Conservation (phyloP, 2,113 vertebrate genomes). For the Lanius ludovicianus region DNA sequence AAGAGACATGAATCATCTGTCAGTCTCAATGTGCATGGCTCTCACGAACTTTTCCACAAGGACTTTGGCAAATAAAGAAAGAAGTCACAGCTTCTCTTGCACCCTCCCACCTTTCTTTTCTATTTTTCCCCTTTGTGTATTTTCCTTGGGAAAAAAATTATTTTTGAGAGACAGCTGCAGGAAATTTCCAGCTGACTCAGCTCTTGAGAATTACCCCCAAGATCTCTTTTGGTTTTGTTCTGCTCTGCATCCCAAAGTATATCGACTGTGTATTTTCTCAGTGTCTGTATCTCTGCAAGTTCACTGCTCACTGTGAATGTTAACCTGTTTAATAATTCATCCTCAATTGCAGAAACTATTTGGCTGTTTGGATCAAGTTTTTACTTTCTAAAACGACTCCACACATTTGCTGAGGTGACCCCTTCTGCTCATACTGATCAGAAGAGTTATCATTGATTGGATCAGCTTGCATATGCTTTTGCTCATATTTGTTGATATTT, state of each 20-base stretch:
- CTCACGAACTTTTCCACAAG: background rate
- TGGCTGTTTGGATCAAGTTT: background rate
- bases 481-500: background rate
- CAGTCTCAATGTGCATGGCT: background rate
- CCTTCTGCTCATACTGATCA: background rate
- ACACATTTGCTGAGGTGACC: background rate
- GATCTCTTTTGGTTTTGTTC: background rate
- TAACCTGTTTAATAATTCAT: constrained; percentile 5
- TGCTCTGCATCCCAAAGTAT: background rate
- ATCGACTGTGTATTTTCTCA: background rate
- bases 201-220: background rate
- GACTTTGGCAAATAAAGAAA: background rate
- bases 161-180: background rate
- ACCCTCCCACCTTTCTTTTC: background rate
- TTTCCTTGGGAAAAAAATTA: background rate
- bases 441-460: background rate
- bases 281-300: background rate
- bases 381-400: background rate
- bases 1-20: background rate
- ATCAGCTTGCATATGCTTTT: background rate
- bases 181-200: constrained; percentile 1
- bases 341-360: background rate
- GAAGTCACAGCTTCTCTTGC: background rate
- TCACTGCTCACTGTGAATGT: background rate
- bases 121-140: background rate